These are phyloP conservation scores for Lepisosteus oculatus DNA, from an alignment of 2,113 vertebrate species.

Conservation along the genomic window DNA sequence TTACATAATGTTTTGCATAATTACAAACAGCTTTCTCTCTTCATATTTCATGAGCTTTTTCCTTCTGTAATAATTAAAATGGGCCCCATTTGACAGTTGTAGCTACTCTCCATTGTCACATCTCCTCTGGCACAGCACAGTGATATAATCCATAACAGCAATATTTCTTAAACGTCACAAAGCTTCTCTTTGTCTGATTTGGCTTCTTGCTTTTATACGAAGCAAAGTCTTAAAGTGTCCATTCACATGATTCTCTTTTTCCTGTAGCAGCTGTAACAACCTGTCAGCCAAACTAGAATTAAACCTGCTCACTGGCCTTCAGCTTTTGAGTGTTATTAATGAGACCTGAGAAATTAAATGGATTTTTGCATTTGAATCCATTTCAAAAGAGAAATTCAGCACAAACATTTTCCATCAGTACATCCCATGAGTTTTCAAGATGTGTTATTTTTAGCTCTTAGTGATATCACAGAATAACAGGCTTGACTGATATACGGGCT, in stretches of 20 bases:
- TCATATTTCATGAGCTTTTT: neutral
- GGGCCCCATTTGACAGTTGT: neutral
- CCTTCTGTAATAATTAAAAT: constrained; percentile 7
- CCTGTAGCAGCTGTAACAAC: constrained; percentile 23
- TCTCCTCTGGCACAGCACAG: neutral
- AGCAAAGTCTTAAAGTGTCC: neutral
- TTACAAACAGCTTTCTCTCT: constrained; percentile 7
- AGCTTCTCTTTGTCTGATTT: constrained; percentile 7
- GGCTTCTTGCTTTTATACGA: neutral
- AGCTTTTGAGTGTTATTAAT: constrained; percentile 39
- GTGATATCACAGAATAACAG: constrained; percentile 24
- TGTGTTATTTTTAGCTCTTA: constrained; percentile 43
- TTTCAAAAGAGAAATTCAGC: constrained; percentile 18
- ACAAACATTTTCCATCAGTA: constrained; percentile 50
- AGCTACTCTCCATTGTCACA: constrained; percentile 3
- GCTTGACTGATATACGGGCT: neutral
- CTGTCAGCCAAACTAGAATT: constrained; percentile 31
- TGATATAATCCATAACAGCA: neutral
- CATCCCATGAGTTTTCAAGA: constrained; percentile 54
- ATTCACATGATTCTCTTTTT: constrained; percentile 19
- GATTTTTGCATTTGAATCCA: constrained; percentile 44
- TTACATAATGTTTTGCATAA: constrained; percentile 20
- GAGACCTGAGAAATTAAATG: constrained; percentile 24
- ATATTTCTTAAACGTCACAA: neutral
- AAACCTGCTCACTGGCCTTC: constrained; percentile 28